Conservation (phyloP, 1,140 invertebrate genomes). For the Cydia pomonella region DNA sequence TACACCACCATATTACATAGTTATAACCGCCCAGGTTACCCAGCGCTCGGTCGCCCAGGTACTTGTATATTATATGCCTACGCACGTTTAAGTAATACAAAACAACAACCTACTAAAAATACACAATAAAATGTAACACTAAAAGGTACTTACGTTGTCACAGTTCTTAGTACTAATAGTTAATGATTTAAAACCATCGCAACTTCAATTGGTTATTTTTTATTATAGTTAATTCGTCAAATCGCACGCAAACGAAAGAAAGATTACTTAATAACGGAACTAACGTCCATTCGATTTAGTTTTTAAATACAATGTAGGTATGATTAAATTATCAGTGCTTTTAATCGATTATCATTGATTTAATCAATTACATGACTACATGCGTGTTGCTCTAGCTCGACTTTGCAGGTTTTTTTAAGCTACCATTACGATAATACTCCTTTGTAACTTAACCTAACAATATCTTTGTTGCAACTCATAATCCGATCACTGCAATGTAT, state of each 20-base stretch:
- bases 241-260: constrained; percentile 1
- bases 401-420: neutral
- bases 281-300: neutral
- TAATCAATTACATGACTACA: neutral
- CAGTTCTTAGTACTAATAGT: neutral
- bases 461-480: neutral
- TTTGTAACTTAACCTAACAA: neutral
- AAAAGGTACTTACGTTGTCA: neutral
- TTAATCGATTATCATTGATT: neutral
- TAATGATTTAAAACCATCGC: neutral
- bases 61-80: too few relatives aligned
- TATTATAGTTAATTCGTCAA: neutral
- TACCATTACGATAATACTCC: neutral
- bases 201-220: neutral
- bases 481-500: neutral
- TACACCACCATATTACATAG: too few relatives aligned
- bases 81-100: too few relatives aligned
- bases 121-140: neutral
- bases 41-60: too few relatives aligned
- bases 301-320: neutral
- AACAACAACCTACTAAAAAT: too few relatives aligned
- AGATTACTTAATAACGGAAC: neutral
- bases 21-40: too few relatives aligned
- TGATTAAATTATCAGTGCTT: neutral
- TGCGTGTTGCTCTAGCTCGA: neutral